phyloP scores from a whole-genome alignment of 2,888 invertebrate species.

The Seladonia tumulorum region DNA sequence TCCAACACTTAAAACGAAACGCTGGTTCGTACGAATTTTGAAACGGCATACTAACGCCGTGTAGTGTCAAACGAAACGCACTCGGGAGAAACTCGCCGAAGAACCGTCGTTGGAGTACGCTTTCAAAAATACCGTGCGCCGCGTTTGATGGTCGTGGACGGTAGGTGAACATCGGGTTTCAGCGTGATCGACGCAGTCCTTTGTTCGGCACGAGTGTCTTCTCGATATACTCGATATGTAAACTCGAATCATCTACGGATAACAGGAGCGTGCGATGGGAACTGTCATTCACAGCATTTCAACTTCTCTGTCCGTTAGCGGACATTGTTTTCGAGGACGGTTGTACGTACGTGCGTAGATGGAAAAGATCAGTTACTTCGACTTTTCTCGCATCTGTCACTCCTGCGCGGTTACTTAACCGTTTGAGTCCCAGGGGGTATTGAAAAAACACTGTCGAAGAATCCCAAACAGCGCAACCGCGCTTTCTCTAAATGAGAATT shows the following conservation, averaged over 20 bases:
- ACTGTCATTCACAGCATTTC: background rate
- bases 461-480: no score
- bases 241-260: constrained; percentile 15
- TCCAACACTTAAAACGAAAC: background rate
- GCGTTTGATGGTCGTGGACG: background rate
- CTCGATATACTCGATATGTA: background rate
- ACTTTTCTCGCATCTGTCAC: no score
- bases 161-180: background rate
- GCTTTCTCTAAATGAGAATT: no score
- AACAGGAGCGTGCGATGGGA: background rate
- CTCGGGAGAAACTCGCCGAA: background rate
- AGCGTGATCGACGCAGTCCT: background rate
- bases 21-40: background rate
- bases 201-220: background rate
- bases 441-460: no score
- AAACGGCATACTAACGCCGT: background rate
- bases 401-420: no score
- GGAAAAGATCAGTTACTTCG: no score
- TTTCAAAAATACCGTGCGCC: background rate
- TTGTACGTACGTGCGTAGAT: no score
- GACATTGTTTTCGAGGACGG: background rate
- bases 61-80: background rate
- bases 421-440: no score
- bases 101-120: background rate
- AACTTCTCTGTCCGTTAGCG: constrained; percentile 1